Percentiles rank a stretch among this genome's conserved stretches.
Conservation (phyloP, 2,797 vertebrate genomes). For the Odontamblyopus rebecca region DNA sequence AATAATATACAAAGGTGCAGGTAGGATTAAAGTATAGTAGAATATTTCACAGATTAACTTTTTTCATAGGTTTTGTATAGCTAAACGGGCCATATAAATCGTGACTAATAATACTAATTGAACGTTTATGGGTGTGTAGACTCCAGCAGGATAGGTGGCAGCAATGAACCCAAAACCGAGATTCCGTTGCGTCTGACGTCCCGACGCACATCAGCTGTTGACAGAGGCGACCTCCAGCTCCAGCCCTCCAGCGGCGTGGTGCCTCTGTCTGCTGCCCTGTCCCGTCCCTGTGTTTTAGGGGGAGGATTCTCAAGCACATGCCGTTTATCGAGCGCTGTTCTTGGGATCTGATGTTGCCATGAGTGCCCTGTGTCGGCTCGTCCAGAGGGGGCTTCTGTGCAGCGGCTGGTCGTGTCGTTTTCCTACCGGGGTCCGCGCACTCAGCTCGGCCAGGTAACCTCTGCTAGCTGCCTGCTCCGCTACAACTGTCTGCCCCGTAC, state of each 20-base stretch:
- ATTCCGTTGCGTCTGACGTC: slow-evolving; percentile 40
- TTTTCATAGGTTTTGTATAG: no score
- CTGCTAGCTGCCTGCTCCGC: slow-evolving; percentile 48
- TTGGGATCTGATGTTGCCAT: slow-evolving; percentile 57
- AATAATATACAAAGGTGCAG: no score
- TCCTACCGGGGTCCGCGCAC: slow-evolving; percentile 38
- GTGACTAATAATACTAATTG: no score
- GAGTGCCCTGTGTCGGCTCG: slow-evolving; percentile 66
- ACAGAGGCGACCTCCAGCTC: slow-evolving; percentile 31
- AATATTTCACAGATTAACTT: no score
- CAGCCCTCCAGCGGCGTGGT: not conserved
- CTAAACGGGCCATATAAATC: no score
- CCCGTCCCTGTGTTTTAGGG: slow-evolving; percentile 9
- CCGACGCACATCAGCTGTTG: slow-evolving; percentile 64
- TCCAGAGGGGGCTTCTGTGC: slow-evolving; percentile 55
- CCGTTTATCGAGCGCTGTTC: slow-evolving; percentile 26
- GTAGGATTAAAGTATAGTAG: no score
- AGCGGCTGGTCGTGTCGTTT: slow-evolving; percentile 43
- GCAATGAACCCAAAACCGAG: not conserved
- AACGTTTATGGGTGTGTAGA: not conserved
- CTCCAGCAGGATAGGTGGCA: not conserved
- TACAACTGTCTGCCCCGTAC: slow-evolving; percentile 30
- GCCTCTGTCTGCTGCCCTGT: not conserved
- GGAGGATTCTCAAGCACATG: slow-evolving; percentile 38
- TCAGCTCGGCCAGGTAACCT: slow-evolving; percentile 68